These are phyloP conservation scores for Montipora foliosa DNA, from an alignment of 64 coral and sea anemone genomes.

Conservation along the genomic window DNA sequence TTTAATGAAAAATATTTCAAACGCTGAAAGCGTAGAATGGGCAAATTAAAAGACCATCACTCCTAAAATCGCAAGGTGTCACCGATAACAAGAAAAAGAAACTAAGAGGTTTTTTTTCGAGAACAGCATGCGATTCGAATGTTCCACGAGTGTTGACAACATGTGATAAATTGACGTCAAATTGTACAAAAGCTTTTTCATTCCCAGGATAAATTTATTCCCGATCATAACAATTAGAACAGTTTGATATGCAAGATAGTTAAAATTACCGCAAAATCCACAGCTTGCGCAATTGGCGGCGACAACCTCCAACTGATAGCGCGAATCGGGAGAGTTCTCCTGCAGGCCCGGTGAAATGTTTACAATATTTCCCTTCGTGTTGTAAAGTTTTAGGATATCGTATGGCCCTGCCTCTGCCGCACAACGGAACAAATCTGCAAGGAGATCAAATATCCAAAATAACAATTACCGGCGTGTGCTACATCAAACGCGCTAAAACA, in stretches of 20 bases:
- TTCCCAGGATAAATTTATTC: background rate
- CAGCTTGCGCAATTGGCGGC: constrained; percentile 90
- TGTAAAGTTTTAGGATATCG: constrained; percentile 94
- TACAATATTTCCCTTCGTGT: constrained; percentile 93
- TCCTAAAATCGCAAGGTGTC: background rate
- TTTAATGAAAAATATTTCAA: background rate
- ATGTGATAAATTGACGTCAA: background rate
- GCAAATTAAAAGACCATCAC: background rate
- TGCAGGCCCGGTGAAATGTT: constrained; percentile 80
- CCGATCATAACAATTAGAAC: constrained; percentile 31
- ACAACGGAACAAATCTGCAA: constrained; percentile 85
- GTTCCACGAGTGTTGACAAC: background rate
- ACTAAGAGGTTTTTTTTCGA: background rate
- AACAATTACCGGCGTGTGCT: background rate
- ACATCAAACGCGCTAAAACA: background rate
- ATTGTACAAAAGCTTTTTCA: background rate
- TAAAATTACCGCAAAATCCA: constrained; percentile 82
- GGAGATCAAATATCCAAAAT: background rate
- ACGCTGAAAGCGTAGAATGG: background rate
- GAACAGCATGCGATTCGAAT: background rate
- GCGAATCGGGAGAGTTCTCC: constrained; percentile 81
- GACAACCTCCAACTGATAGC: constrained; percentile 86
- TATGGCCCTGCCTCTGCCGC: constrained; percentile 90
- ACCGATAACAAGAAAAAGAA: constrained; percentile 2
- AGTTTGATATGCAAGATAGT: background rate